Conservation (phyloP, 1,140 invertebrate genomes). For the Conus betulinus region DNA sequence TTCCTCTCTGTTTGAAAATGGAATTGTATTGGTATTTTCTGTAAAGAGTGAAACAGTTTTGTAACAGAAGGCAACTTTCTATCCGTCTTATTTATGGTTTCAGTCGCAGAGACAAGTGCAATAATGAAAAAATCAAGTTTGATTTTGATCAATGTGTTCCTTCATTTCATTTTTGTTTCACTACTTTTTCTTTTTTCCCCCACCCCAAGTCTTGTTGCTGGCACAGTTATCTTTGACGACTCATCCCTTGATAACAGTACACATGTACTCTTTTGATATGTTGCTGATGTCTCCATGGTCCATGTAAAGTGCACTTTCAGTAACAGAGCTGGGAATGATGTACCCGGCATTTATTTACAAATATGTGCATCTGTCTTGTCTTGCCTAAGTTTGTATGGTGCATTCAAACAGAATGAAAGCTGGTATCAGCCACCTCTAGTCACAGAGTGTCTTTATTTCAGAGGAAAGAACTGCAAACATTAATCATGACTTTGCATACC, state of each 20-base stretch:
- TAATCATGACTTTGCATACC: too few species aligned
- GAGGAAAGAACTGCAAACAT: too few species aligned
- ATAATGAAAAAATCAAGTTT: slow-evolving; percentile 1
- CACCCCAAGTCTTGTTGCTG: too few species aligned
- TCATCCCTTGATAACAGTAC: too few species aligned
- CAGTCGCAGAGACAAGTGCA: slow-evolving; percentile 5
- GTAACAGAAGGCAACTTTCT: neutral
- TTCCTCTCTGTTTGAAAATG: neutral
- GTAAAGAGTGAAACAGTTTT: neutral
- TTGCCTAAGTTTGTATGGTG: neutral
- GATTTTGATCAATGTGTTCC: slow-evolving; percentile 17
- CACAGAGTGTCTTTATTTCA: neutral
- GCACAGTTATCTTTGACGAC: too few species aligned
- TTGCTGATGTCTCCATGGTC: neutral
- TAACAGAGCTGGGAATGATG: neutral
- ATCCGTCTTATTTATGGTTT: neutral
- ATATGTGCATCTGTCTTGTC: neutral
- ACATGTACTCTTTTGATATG: too few species aligned
- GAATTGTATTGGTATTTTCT: slow-evolving; percentile 15
- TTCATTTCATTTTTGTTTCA: neutral
- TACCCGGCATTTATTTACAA: neutral
- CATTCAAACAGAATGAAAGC: neutral
- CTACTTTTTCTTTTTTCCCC: neutral
- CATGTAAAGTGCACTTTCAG: neutral
- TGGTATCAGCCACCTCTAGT: neutral